Evolutionary conservation across 2,888 invertebrate genomes (phyloP), one percentile per base, ranked within the genome.

Genomic region (Drosophila atroscutellata): DNA sequence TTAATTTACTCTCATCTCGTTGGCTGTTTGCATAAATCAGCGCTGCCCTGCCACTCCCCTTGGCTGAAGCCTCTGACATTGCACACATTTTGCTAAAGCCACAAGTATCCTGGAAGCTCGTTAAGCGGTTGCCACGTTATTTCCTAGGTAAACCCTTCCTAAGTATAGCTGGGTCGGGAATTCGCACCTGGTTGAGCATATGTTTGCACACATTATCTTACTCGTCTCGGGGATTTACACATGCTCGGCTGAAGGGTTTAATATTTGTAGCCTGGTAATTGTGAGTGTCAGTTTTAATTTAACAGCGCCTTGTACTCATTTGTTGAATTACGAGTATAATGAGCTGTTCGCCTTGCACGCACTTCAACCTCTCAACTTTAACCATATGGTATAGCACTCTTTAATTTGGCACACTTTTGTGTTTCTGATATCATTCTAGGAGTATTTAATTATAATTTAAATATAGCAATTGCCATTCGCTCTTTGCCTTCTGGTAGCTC

Each of bases 11-110:
- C 77, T 72, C 81, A 75, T 79, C 79, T 75, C 57, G 75, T 69
- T 78, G 76, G 56, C 52, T 86, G 81, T 86, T 86, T 86, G 83
- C 83, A 83, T 87, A 87, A 83, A 83, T 83, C 83, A 87, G 67
- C 52, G 71, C 67, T 67, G 51, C 64, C 36, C 34, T 28, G 2
- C 20, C 42, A 1, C 18, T 9, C 26, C 24, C 15, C 7, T 34
- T 51, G 56, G 58, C 45, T n/a, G 26, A 32, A 26, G 36, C 51
- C 47, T 36, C 58, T 36, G 60, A 20, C 64, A 72, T 45, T 56
- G 49, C 72, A 32, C 42, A 56, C 76, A 76, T 63, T 57, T 76
- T 50, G 77, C 80, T 75, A 81, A 85, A 89, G 89, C 89, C 86
- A 62, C 85, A 86, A 75, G 86, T 86, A 88, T 83, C 84, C 80